Base-by-base conservation (phyloP, 2,888 invertebrate genomes). In the Elmis aenea region DNA sequence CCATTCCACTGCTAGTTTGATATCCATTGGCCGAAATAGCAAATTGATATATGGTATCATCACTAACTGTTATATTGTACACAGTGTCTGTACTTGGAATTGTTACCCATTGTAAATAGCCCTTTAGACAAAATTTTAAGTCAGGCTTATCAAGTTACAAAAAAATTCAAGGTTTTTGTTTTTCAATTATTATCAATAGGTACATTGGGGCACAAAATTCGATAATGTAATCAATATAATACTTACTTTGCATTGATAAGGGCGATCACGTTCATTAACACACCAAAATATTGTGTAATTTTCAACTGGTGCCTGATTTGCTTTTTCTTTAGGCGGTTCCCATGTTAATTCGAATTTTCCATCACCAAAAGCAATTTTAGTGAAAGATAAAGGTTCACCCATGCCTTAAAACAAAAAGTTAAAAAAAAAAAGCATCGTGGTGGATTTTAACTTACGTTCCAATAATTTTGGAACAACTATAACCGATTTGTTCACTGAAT, bases 211-310 rank as follows among this genome's bases (percentile, higher is more conserved):
- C 1, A 13, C 13, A 2, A 13, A 13, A 13, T 8, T 11, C 10
- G 13, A 25, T 25, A 27, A 12, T 31, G 13, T 6, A 25, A n/a
- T n/a, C n/a, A n/a, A n/a, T n/a, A n/a, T n/a, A n/a, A n/a, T n/a
- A 52, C 62, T 55, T 61, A 70, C 70, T 26, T 53, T 55, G 51
- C 67, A 66, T 39, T 59, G 63, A 48, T 58, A 57, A 2, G 66
- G 64, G 10, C 64, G 43, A 25, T 66, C 66, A 38, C 52, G 52
- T 8, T 56, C 54, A 37, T 61, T 55, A 3, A 51, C 49, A 45
- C 69, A 68, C 86, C 88, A 89, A 64, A 86, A 90, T 11, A 91
- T 73, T 1, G 90, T 90, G 50, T 86, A 91, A 61, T 82, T 81
- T 13, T 71, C 73, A 13, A 80, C 65, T n/a, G 61, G 58, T 39